A percentile compares a stretch with the other conserved stretches of the same genome.
Evolutionary conservation across 2,797 vertebrate genomes (phyloP).

Genomic region (Melanotaenia parkinsoni): DNA sequence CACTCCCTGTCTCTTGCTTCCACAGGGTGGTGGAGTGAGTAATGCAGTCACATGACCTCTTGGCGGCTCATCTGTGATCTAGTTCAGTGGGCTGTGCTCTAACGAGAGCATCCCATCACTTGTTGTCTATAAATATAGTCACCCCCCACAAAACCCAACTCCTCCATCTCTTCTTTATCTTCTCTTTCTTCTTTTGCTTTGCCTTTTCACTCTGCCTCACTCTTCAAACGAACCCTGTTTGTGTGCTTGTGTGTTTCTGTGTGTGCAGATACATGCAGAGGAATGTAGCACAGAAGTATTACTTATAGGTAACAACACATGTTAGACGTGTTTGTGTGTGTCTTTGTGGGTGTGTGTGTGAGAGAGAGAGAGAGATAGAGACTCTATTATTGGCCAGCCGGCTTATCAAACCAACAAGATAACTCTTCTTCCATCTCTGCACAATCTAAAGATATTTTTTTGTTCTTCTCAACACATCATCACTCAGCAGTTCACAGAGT

Average conservation of each 20-base stretch:
- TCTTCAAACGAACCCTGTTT: slow-evolving; percentile 64
- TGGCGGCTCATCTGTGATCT: slow-evolving; percentile 79
- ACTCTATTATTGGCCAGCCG: slow-evolving; percentile 49
- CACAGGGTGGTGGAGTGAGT: slow-evolving; percentile 74
- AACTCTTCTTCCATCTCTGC: slow-evolving; percentile 35
- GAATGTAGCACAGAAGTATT: slow-evolving; percentile 16
- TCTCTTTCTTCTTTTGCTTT: slow-evolving; percentile 29
- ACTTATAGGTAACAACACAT: slow-evolving; percentile 15
- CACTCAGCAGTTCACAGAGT: slow-evolving; percentile 51
- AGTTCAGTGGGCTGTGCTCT: slow-evolving; percentile 78
- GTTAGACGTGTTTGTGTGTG: slow-evolving; percentile 2
- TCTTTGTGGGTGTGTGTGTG: slow-evolving; percentile 1
- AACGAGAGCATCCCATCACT: slow-evolving; percentile 83
- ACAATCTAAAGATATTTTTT: slow-evolving; percentile 36
- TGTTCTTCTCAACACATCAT: slow-evolving; percentile 37
- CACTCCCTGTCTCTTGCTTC: slow-evolving; percentile 57
- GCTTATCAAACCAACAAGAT: slow-evolving; percentile 40
- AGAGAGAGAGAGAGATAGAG: background rate
- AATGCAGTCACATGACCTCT: slow-evolving; percentile 84
- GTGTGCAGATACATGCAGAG: slow-evolving; percentile 14
- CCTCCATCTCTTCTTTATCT: slow-evolving; percentile 40
- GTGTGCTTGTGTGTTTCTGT: slow-evolving; percentile 31
- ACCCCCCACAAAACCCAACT: slow-evolving; percentile 52
- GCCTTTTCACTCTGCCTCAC: slow-evolving; percentile 33
- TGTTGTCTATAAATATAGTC: slow-evolving; percentile 85